phyloP scores from a whole-genome alignment of 2,113 vertebrate species.

The Heterochromis multidens region DNA sequence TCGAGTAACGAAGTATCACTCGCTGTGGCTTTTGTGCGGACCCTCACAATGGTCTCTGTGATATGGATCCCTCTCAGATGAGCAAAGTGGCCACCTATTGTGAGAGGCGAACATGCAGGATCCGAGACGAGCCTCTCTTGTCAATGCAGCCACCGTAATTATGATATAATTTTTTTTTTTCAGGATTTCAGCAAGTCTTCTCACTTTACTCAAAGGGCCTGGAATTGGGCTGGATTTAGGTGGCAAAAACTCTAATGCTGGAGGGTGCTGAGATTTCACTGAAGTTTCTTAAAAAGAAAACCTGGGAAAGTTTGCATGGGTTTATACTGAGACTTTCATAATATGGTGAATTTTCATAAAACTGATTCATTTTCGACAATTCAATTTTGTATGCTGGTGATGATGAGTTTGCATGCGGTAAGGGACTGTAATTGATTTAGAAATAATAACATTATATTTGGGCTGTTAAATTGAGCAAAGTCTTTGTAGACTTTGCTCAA shows the following conservation, averaged over 20 bases:
- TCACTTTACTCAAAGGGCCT: conserved; percentile 63
- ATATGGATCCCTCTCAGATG: conserved; percentile 59
- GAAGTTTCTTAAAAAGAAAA: not conserved
- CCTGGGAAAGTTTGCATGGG: not conserved
- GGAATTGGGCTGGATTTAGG: conserved; percentile 21
- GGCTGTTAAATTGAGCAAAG: not conserved
- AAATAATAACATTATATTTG: not conserved
- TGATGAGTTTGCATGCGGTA: not conserved
- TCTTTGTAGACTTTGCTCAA: too few relatives aligned
- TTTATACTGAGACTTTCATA: not conserved
- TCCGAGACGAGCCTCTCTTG: conserved; percentile 3
- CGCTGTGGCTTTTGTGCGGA: conserved; percentile 28
- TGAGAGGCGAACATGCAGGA: conserved; percentile 20
- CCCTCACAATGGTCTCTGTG: conserved; percentile 51
- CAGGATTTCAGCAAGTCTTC: conserved; percentile 54
- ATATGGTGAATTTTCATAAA: not conserved
- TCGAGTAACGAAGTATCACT: conserved; percentile 52
- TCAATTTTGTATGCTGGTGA: not conserved
- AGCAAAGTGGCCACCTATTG: conserved; percentile 58
- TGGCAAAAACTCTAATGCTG: not conserved
- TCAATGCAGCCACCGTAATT: conserved; percentile 44
- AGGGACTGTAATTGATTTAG: not conserved
- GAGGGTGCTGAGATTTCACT: conserved; percentile 22
- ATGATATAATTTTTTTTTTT: conserved; percentile 65
- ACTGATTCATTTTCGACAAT: too few relatives aligned